Evolutionary conservation across 2,113 vertebrate species (phyloP), one percentile per base, ranked within the genome.

Genomic region (Antechinus stuartii): DNA sequence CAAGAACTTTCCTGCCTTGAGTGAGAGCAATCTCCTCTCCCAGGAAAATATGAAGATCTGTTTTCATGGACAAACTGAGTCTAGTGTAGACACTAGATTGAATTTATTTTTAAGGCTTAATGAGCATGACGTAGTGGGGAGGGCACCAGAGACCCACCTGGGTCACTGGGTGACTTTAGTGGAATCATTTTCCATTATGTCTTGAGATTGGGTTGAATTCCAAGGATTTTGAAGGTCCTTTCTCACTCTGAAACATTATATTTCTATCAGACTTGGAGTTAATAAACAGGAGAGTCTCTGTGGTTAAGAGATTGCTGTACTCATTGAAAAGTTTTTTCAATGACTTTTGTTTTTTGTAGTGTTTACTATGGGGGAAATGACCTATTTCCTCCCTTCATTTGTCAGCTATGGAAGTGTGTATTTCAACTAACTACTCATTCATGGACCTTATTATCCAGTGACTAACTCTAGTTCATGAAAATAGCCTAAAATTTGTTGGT

Each of bases 71-170:
- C 97, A 94, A 95, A 92, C 93, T 92, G 96, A 94, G 97, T 91
- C 97, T 97, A 96, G 97, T 97, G 97, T 95, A 93, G 97, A 96
- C 97, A 94, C 97, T 97, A 94, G 97, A 96, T 97, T 94, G 90
- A 92, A 91, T 90, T 68, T 35, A 68, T 68, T 68, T 68, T 35
- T 68, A 30, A 16, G 57, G 11, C 3, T 35, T 35, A 68, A 68
- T 35, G 61, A 68, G 30, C 61, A 68, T 35, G 30, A 35, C 14
- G 61, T 35, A 84, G n/a, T 22, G 19, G 68, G 35, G 8, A 76
- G 23, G 6, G 2, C 35, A 84, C 6, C 19, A 42, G 68, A 84
- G 19, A 42, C 19, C 68, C 11, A 23, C 6, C n/a, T n/a, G 2
- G 42, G n/a, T n/a, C 68, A 84, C 7, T 42, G 68, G 68, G 7